Evolutionary conservation across 2,888 invertebrate genomes (phyloP).

Genomic region (Myopa tessellatipennis): DNA sequence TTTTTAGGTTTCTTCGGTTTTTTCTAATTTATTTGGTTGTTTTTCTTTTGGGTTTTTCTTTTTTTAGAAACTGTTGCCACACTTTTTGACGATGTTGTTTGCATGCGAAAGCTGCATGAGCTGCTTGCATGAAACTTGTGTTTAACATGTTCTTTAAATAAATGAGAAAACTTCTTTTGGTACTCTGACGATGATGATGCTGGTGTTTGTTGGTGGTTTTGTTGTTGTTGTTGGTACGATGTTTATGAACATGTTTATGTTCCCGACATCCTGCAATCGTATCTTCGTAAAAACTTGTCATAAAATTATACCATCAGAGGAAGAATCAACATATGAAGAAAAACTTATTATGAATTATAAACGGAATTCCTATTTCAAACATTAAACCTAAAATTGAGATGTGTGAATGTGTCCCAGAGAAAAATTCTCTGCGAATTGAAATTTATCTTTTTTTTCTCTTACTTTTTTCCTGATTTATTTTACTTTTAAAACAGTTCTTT

Average conservation of each 20-base stretch:
- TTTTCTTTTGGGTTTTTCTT: not conserved
- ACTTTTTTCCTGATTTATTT: too few relatives aligned
- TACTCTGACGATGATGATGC: not conserved
- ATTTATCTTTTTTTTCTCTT: too few relatives aligned
- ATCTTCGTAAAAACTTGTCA: conserved; percentile 17
- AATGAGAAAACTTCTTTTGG: conserved; percentile 14
- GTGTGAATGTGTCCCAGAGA: too few relatives aligned
- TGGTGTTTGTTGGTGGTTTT: not conserved
- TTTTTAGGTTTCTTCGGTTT: not conserved
- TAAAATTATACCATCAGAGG: conserved; percentile 12
- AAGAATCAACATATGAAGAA: not conserved
- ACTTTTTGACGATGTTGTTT: conserved; percentile 9
- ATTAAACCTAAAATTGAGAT: too few relatives aligned
- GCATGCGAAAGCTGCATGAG: not conserved
- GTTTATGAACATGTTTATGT: not conserved
- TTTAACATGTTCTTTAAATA: conserved; percentile 27
- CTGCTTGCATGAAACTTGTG: conserved; percentile 9
- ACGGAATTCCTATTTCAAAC: too few relatives aligned
- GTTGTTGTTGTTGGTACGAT: not conserved
- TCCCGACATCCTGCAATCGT: not conserved
- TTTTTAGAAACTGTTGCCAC: not conserved
- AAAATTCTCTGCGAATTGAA: too few relatives aligned
- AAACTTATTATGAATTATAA: not conserved
- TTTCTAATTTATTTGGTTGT: not conserved
- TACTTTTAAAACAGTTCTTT: too few relatives aligned